Evolutionary conservation across 2,113 vertebrate genomes (phyloP).

Genomic region (Catharus minimus): DNA sequence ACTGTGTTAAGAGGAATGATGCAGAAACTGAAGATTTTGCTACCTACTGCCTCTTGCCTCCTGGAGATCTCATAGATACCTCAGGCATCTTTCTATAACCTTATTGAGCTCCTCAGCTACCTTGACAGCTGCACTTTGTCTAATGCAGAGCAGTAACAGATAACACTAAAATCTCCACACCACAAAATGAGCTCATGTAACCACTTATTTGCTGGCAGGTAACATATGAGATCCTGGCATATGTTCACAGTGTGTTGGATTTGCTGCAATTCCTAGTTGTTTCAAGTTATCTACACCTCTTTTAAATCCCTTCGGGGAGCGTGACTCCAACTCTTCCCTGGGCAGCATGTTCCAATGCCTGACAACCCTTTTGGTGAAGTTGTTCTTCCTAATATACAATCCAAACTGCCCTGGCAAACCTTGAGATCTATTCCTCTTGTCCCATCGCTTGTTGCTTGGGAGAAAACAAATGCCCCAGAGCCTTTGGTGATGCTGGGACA

Average conservation of each 20-base stretch:
- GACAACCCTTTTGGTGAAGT: background rate
- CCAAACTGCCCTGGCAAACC: background rate
- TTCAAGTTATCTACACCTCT: background rate
- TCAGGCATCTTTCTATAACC: background rate
- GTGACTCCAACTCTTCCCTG: background rate
- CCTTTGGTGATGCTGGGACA: background rate
- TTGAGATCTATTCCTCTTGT: background rate
- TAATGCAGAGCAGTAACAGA: background rate
- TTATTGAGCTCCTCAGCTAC: background rate
- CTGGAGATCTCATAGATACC: background rate
- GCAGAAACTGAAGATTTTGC: background rate
- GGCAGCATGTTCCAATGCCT: background rate
- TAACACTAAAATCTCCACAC: background rate
- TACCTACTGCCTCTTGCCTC: background rate
- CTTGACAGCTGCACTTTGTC: background rate
- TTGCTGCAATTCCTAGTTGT: background rate
- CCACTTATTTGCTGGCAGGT: background rate
- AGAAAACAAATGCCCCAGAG: background rate
- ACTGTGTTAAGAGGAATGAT: background rate
- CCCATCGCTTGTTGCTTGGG: background rate
- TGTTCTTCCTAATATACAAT: background rate
- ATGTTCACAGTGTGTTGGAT: background rate
- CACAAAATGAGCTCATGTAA: background rate
- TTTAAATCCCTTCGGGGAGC: background rate
- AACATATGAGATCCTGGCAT: fast-evolving